These are phyloP conservation scores for Paratrypauchen microcephalus DNA, from an alignment of 2,797 vertebrate species.

Conservation along the genomic window DNA sequence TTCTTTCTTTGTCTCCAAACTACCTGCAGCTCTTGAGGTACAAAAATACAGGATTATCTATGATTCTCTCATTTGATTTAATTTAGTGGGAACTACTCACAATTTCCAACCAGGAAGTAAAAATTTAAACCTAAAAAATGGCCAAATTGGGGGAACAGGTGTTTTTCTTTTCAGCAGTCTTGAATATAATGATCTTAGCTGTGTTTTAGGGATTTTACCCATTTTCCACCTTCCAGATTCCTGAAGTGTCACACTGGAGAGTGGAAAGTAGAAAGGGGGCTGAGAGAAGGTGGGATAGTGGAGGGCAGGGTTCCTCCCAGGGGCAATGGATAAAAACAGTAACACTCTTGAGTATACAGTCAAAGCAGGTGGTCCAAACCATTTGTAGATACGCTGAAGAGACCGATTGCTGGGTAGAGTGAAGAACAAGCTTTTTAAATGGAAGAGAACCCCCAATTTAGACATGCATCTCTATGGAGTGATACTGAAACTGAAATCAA, in stretches of 20 bases:
- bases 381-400: conserved; percentile 24
- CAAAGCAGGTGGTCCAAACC: conserved; percentile 50
- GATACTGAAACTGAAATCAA: conserved; percentile 9
- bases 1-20: conserved; percentile 57
- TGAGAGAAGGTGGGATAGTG: conserved; percentile 41
- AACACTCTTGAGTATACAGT: conserved; percentile 32
- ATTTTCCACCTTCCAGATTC: conserved; percentile 53
- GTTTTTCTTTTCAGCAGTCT: too few relatives aligned
- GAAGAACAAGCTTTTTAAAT: conserved; percentile 29
- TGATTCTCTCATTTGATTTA: too few relatives aligned
- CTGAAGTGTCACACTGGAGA: conserved; percentile 9
- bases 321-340: conserved; percentile 37
- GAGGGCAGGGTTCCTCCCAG: conserved; percentile 40
- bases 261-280: conserved; percentile 33
- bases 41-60: neutral
- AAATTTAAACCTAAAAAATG: too few relatives aligned
- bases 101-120: too few relatives aligned
- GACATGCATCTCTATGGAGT: conserved; percentile 14
- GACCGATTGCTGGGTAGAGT: conserved; percentile 24
- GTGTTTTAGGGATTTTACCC: conserved; percentile 44
- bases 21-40: conserved; percentile 21
- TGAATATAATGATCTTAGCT: too few relatives aligned
- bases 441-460: conserved; percentile 16
- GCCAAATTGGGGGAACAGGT: too few relatives aligned
- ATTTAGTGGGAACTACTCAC: too few relatives aligned